Evolutionary conservation across 1,140 invertebrate genomes (phyloP).

Genomic region (Ceratina australensis): DNA sequence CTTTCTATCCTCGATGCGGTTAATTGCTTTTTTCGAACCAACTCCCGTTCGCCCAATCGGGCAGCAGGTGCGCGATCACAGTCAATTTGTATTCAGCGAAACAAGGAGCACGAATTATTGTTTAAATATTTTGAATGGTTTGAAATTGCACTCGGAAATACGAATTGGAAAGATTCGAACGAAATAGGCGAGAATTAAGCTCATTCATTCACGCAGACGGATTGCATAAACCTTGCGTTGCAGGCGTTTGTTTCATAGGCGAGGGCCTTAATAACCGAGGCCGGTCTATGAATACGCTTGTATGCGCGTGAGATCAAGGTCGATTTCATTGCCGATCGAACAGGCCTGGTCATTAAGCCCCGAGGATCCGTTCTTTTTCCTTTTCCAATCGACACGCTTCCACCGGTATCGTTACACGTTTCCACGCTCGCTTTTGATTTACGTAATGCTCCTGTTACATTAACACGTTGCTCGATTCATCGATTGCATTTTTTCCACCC

Average conservation of each 20-base stretch:
- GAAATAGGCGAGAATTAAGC: neutral
- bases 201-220: neutral
- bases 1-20: neutral
- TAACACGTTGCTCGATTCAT: neutral
- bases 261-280: conserved; percentile 55
- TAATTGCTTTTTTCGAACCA: neutral
- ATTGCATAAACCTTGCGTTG: conserved; percentile 26
- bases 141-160: no score
- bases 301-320: conserved; percentile 54
- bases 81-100: neutral
- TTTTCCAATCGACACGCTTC: conserved; percentile 39
- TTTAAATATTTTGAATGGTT: no score
- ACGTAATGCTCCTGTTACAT: conserved; percentile 22
- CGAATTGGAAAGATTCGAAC: neutral
- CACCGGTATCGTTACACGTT: conserved; percentile 15
- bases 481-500: neutral
- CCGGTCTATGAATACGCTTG: conserved; percentile 53
- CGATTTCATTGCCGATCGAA: conserved; percentile 50
- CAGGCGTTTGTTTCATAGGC: conserved; percentile 44
- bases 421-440: conserved; percentile 23
- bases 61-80: no score
- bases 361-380: neutral
- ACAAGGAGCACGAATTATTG: no score
- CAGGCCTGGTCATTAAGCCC: conserved; percentile 39
- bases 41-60: neutral